Conservation (phyloP, 92 coral and sea anemone genomes). For the Porites rus region DNA sequence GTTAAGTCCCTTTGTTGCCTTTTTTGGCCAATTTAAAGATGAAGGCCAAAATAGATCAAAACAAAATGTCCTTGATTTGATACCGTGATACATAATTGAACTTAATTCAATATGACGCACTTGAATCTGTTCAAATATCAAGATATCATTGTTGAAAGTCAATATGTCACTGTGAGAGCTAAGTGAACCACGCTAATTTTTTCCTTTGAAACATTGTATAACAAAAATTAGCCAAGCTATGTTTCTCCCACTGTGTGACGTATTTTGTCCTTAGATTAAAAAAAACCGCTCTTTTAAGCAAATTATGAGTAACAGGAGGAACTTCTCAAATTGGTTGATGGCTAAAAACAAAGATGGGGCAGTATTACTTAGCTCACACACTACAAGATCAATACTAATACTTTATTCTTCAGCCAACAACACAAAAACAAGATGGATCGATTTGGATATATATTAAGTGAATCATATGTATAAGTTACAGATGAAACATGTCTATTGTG, state of each 20-base stretch:
- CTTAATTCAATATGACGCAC: constrained; percentile 40
- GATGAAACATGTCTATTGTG: too few relatives aligned
- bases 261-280: neutral
- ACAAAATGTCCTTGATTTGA: neutral
- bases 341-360: neutral
- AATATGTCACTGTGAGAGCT: neutral
- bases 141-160: constrained; percentile 11
- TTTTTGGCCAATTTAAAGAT: constrained; percentile 6
- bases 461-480: too few relatives aligned
- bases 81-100: constrained; percentile 25
- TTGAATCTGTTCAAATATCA: constrained; percentile 1
- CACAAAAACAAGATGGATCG: neutral
- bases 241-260: too few relatives aligned
- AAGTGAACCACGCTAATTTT: constrained; percentile 10
- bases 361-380: neutral
- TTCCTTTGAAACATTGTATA: neutral
- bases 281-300: too few relatives aligned
- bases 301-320: neutral
- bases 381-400: neutral
- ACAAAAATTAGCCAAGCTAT: neutral
- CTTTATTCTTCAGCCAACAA: neutral
- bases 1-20: too few relatives aligned
- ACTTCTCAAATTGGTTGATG: neutral
- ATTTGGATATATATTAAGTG: neutral
- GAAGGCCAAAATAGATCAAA: neutral